These are phyloP conservation scores for Heliconius hewitsoni DNA, from an alignment of 1,140 invertebrate species.

Conservation along the genomic window DNA sequence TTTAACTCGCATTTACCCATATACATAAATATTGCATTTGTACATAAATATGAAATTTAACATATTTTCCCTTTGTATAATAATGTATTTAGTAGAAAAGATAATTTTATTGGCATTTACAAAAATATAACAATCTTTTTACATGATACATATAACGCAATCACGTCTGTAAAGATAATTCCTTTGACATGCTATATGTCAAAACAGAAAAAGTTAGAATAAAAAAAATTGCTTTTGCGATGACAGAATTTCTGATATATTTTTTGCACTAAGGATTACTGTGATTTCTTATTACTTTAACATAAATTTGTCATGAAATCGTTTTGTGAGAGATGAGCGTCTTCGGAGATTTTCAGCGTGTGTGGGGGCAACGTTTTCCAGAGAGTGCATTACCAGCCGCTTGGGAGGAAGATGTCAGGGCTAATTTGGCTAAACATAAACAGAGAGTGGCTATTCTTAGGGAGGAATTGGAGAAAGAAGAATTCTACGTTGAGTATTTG, in stretches of 20 bases:
- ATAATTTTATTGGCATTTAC: too few species aligned
- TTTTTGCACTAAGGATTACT: conserved; percentile 58
- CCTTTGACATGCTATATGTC: conserved; percentile 24
- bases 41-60: too few species aligned
- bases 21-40: not conserved
- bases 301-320: conserved; percentile 79
- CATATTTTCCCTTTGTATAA: too few species aligned
- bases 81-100: too few species aligned
- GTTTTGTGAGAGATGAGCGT: conserved; percentile 88
- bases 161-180: not conserved
- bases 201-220: conserved; percentile 36
- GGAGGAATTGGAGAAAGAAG: conserved; percentile 93
- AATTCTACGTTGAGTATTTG: conserved; percentile 94
- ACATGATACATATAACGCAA: too few species aligned
- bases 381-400: conserved; percentile 92
- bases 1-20: not conserved
- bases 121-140: too few species aligned
- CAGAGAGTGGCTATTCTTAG: conserved; percentile 89
- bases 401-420: conserved; percentile 94
- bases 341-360: conserved; percentile 92
- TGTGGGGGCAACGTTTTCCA: conserved; percentile 93
- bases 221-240: conserved; percentile 56
- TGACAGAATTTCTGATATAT: conserved; percentile 69
- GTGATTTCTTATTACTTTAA: conserved; percentile 64
- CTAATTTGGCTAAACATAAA: conserved; percentile 93